Percentiles rank a stretch among this genome's conserved stretches.
These are phyloP conservation scores for Drosophila obscura DNA, from an alignment of 1,140 invertebrate genomes.

Conservation along the genomic window DNA sequence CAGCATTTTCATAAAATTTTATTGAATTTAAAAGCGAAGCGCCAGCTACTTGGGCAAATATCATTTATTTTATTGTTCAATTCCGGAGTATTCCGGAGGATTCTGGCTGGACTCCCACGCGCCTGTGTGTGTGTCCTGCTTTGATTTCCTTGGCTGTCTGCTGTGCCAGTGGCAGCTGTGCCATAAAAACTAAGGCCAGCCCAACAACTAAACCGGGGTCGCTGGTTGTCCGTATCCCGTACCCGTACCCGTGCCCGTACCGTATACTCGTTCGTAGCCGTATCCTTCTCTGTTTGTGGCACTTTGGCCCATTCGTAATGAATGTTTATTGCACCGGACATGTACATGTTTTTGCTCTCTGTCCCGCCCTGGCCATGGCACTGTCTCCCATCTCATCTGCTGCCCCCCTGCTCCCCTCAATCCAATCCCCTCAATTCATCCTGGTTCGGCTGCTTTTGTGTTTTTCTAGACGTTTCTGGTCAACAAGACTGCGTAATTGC, in stretches of 20 bases:
- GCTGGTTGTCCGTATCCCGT: slow-evolving; percentile 40
- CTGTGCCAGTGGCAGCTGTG: slow-evolving; percentile 73
- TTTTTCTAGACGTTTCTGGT: slow-evolving; percentile 53
- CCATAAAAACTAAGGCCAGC: slow-evolving; percentile 70
- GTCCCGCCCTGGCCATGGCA: background rate
- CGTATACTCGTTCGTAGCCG: too few species aligned
- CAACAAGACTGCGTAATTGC: slow-evolving; percentile 72
- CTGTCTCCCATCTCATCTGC: slow-evolving; percentile 23
- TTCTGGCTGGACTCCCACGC: slow-evolving; percentile 23
- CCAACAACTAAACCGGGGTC: slow-evolving; percentile 5
- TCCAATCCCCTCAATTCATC: slow-evolving; percentile 3
- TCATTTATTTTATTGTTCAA: slow-evolving; percentile 83
- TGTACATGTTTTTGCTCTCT: slow-evolving; percentile 73
- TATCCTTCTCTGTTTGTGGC: slow-evolving; percentile 72
- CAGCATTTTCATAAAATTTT: slow-evolving; percentile 81
- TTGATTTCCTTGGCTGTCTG: slow-evolving; percentile 75
- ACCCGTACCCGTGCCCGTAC: too few species aligned
- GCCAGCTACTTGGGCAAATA: slow-evolving; percentile 74
- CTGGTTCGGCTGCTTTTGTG: slow-evolving; percentile 43
- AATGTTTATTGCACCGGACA: slow-evolving; percentile 82
- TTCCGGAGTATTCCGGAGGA: slow-evolving; percentile 48
- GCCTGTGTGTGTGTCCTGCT: slow-evolving; percentile 39
- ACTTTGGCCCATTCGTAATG: slow-evolving; percentile 77
- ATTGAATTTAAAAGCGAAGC: slow-evolving; percentile 77
- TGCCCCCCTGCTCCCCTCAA: too few species aligned